phyloP scores from a whole-genome alignment of 2,797 vertebrate species.

The Meriones psammophilus region DNA sequence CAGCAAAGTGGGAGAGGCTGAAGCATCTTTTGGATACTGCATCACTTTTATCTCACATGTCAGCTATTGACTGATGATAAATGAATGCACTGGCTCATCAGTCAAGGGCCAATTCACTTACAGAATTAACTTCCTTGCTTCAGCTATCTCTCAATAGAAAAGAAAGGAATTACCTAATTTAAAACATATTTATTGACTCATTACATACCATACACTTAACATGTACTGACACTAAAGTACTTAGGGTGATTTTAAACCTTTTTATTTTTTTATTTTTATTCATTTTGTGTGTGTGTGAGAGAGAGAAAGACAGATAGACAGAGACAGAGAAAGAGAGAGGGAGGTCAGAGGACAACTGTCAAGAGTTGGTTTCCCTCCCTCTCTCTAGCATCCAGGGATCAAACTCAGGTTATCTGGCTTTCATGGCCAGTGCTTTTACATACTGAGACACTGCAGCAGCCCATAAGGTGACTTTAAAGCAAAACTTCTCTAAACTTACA shows the following conservation, averaged over 20 bases:
- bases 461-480: slow-evolving; percentile 9
- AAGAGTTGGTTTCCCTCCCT: neutral
- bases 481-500: slow-evolving; percentile 7
- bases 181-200: neutral
- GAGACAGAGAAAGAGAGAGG: neutral
- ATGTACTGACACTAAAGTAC: neutral
- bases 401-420: neutral
- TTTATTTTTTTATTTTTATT: neutral
- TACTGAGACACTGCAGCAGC: neutral
- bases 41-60: neutral
- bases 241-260: neutral
- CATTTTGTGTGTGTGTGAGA: neutral
- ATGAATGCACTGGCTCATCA: neutral
- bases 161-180: slow-evolving; percentile 26
- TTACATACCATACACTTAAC: neutral
- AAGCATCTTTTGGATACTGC: neutral
- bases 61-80: neutral
- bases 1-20: neutral
- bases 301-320: neutral
- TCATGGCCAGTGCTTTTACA: neutral
- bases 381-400: neutral
- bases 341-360: neutral
- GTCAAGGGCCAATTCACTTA: neutral
- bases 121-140: neutral
- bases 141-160: neutral